Evolutionary conservation across 2,888 invertebrate species (phyloP).

Genomic region (Oxycera nigricornis): DNA sequence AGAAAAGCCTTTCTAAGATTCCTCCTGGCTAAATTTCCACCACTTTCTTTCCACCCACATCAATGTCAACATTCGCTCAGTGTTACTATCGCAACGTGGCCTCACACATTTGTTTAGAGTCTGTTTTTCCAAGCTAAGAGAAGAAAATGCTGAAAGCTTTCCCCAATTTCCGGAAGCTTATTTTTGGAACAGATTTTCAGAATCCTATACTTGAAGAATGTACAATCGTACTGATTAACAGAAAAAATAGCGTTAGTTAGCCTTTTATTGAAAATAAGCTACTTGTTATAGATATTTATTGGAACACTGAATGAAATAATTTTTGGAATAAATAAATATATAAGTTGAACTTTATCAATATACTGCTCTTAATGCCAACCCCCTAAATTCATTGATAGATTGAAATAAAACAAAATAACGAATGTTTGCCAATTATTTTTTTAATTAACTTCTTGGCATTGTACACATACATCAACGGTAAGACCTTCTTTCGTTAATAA

Average conservation of each 20-base stretch:
- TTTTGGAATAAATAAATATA: background rate
- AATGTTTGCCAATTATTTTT: background rate
- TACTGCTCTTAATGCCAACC: background rate
- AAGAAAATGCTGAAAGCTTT: conserved; percentile 6
- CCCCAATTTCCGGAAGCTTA: background rate
- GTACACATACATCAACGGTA: too few species aligned
- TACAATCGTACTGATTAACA: conserved; percentile 8
- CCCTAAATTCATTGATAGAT: background rate
- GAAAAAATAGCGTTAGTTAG: too few species aligned
- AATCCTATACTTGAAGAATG: background rate
- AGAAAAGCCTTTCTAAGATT: conserved; percentile 9
- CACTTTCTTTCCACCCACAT: conserved; percentile 24
- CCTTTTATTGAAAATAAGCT: too few species aligned
- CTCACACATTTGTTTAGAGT: background rate
- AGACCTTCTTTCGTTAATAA: too few species aligned
- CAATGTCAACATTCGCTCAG: background rate
- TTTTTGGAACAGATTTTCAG: background rate
- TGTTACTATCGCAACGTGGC: conserved; percentile 10
- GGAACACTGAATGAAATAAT: background rate
- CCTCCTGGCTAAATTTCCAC: conserved; percentile 11
- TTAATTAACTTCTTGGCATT: too few species aligned
- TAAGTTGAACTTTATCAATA: background rate
- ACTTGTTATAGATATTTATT: too few species aligned
- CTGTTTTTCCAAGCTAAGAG: background rate
- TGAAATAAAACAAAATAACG: background rate